phyloP scores from a whole-genome alignment of 2,797 vertebrate genomes.

The Malacoraja senta region DNA sequence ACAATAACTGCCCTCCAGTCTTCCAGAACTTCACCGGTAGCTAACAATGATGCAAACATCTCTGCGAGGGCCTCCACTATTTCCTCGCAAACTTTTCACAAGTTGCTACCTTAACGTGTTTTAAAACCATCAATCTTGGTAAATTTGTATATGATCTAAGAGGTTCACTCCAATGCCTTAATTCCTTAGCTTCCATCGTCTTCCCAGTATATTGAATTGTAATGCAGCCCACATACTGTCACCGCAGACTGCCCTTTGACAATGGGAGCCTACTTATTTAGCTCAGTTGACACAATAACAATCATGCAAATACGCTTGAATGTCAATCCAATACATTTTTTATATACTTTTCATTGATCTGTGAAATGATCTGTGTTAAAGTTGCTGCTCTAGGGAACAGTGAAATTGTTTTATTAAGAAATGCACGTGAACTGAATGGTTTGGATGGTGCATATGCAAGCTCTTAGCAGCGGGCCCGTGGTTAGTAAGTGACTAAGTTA shows the following conservation, averaged over 20 bases:
- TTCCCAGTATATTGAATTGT: not conserved
- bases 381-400: slow-evolving; percentile 18
- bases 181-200: too few species aligned
- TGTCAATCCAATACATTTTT: slow-evolving; percentile 36
- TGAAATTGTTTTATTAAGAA: slow-evolving; percentile 36
- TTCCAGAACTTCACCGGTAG: too few species aligned
- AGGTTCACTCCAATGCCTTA: too few species aligned
- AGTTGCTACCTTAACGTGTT: too few species aligned
- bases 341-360: slow-evolving; percentile 29
- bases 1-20: too few species aligned
- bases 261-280: slow-evolving; percentile 27
- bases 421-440: not conserved
- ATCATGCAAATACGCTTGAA: slow-evolving; percentile 31
- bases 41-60: too few species aligned
- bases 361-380: slow-evolving; percentile 38
- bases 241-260: slow-evolving; percentile 17
- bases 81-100: too few species aligned
- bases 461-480: too few species aligned
- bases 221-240: not conserved
- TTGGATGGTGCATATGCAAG: not conserved
- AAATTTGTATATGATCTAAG: too few species aligned
- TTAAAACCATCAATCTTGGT: too few species aligned
- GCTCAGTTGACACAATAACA: slow-evolving; percentile 20
- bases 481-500: slow-evolving; percentile 16
- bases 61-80: too few species aligned